Conservation (phyloP, 2,888 invertebrate genomes). For the Lasioglossum malachurum region DNA sequence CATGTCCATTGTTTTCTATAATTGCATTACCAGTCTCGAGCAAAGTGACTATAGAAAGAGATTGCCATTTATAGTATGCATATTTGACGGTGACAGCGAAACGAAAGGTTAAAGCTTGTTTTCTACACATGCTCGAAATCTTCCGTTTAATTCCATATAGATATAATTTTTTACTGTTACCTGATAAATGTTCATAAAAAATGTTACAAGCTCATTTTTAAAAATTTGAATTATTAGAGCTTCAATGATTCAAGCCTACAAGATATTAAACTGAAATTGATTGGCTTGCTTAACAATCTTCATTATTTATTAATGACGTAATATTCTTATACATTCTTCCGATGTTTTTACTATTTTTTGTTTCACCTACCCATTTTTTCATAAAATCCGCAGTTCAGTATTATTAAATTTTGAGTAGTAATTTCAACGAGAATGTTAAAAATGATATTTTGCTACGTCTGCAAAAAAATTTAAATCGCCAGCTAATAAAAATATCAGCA, state of each 20-base stretch:
- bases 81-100: background rate
- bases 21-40: background rate
- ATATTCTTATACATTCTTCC: background rate
- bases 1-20: constrained; percentile 3
- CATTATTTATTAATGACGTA: background rate
- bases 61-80: background rate
- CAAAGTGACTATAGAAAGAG: background rate
- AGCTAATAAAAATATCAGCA: background rate
- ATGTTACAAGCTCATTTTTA: background rate
- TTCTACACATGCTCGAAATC: background rate
- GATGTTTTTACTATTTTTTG: background rate
- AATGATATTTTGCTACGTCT: background rate
- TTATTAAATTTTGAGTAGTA: background rate
- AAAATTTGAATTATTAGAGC: background rate
- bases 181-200: background rate
- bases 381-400: background rate
- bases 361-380: background rate
- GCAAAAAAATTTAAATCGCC: background rate
- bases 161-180: background rate
- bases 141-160: background rate
- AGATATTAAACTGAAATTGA: background rate
- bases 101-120: background rate
- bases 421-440: background rate
- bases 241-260: background rate
- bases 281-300: background rate